phyloP scores from a whole-genome alignment of 1,140 invertebrate species.

The Rhyacophila brunnea region DNA sequence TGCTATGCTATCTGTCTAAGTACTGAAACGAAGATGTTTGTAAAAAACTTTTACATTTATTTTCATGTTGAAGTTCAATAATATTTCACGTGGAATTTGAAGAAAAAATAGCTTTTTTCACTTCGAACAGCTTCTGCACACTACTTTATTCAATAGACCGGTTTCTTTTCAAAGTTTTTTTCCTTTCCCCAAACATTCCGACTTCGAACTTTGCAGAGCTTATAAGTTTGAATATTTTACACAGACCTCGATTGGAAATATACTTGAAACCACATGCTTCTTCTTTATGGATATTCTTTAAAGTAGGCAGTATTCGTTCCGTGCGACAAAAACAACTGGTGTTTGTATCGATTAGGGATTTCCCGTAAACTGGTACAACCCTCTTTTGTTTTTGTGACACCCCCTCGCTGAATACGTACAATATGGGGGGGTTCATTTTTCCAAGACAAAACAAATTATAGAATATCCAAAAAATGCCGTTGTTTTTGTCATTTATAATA shows the following conservation, averaged over 20 bases:
- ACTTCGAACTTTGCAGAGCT: neutral
- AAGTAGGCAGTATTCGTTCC: constrained; percentile 3
- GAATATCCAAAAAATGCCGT: too few relatives aligned
- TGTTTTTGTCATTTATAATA: too few relatives aligned
- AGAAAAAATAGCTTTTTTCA: neutral
- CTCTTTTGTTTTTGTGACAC: neutral
- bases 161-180: too few relatives aligned
- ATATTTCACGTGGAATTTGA: neutral
- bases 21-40: too few relatives aligned
- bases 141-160: too few relatives aligned
- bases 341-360: constrained; percentile 14
- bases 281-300: constrained; percentile 14
- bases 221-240: constrained; percentile 1
- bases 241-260: neutral
- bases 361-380: neutral
- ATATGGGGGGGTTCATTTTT: too few relatives aligned
- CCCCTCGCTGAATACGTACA: too few relatives aligned
- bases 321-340: constrained; percentile 9
- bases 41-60: too few relatives aligned
- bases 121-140: too few relatives aligned
- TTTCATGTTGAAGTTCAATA: too few relatives aligned
- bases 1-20: too few relatives aligned
- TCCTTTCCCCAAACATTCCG: neutral
- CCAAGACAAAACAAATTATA: too few relatives aligned
- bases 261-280: constrained; percentile 16